Base-by-base conservation (phyloP, 2,797 vertebrate genomes). In the Bradypodion pumilum region DNA sequence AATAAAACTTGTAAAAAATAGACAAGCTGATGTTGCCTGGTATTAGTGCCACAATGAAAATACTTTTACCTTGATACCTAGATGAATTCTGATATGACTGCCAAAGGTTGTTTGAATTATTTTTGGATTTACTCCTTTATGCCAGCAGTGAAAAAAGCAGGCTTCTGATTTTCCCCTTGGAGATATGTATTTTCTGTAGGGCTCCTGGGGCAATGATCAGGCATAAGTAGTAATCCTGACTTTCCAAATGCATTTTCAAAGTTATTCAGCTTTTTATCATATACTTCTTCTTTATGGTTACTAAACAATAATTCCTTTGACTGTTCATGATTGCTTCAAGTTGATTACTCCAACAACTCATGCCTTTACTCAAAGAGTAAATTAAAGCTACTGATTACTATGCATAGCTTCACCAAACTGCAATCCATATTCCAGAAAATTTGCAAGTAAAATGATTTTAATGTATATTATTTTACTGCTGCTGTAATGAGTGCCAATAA, bases 271-370 rank as follows among this genome's bases (percentile, higher is more conserved):
- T 2, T 49, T 19, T 29, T 13, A 15, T 29, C 49, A 49, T 79
- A 80, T 10, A 46, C 13, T 6, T 42, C 23, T 25, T 7, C 74
- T 25, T 12, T 52, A 62, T 72, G 2, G 40, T 21, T 19, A 74
- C n/a, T 70, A 66, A 40, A 5, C 5, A 27, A 78, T 19, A 8
- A 1, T 70, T 1, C 37, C 52, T 83, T 82, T 84, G 12, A 75
- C 56, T 63, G 49, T 62, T 59, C 76, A 76, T 46, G 35, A 79
- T 80, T 85, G 82, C 1, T 75, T 27, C 32, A 23, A 65, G 69
- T 2, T 12, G 65, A 76, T 76, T 0, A 74, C 74, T 85, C 59
- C 70, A 27, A 84, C 40, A 27, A 84, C 40, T 56, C 40, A 86
- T 83, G 59, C 2, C 23, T n/a, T 62, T 23, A 21, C 56, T 25